phyloP scores from a whole-genome alignment of 2,797 vertebrate genomes.

The Acanthis flammea region DNA sequence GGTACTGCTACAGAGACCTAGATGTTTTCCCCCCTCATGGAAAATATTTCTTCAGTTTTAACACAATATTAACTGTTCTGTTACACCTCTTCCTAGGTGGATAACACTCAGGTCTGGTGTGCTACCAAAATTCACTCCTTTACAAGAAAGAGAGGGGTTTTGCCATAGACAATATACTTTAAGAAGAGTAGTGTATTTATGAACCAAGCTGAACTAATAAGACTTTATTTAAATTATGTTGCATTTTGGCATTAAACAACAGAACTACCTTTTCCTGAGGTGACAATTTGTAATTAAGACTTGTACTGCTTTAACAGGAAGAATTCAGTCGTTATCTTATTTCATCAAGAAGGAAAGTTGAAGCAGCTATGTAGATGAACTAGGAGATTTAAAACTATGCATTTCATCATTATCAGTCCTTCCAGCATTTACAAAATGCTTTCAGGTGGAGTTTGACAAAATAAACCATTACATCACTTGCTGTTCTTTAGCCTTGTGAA shows the following conservation, averaged over 20 bases:
- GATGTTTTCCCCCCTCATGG: fast-evolving
- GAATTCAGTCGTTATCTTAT: neutral
- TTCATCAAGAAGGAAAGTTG: neutral
- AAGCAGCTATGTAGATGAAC: neutral
- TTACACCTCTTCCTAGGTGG: neutral
- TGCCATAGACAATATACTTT: neutral
- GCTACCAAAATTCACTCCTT: neutral
- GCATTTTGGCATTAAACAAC: neutral
- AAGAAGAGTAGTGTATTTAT: neutral
- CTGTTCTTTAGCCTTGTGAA: neutral
- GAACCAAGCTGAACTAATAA: neutral
- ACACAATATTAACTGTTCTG: neutral
- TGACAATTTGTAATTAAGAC: neutral
- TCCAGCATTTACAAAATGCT: neutral
- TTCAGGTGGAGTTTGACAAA: neutral
- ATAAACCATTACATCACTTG: neutral
- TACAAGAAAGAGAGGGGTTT: neutral
- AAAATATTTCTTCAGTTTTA: neutral
- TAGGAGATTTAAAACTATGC: neutral
- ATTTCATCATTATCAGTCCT: neutral
- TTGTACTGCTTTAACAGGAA: neutral
- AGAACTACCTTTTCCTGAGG: neutral
- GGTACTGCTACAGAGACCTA: neutral
- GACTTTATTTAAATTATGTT: neutral
- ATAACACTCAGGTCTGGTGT: neutral